Evolutionary conservation across 2,797 vertebrate species (phyloP), one percentile per base, ranked within the genome.

Genomic region (Australoheros facetus): DNA sequence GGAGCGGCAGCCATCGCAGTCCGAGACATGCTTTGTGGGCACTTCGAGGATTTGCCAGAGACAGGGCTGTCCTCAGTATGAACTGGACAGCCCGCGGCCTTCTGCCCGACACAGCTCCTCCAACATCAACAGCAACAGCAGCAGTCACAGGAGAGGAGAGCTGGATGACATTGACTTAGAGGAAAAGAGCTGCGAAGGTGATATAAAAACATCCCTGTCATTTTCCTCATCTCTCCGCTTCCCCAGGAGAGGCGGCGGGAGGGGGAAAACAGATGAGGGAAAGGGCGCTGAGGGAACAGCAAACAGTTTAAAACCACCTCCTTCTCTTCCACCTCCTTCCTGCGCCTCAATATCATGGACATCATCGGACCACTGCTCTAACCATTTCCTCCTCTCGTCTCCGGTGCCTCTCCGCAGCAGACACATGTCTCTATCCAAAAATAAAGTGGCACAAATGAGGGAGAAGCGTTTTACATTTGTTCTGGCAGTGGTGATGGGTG

Each of bases 391-490:
- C 28, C 87, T 93, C 2, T 87, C 89, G 0, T 93, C 92, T 2
- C 91, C 92, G 0, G 17, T 87, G 81, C 84, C 88, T 0, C 39
- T 66, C 2, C 89, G 85, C 37, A 88, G 75, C 72, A 23, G 88
- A 4, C 90, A 88, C 54, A 60, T 56, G 54, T 91, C 92, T 7
- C 84, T 91, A 58, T 93, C 94, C 80, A 94, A 91, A 66, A 91
- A 78, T 75, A 94, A 94, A 79, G 91, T 94, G 81, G 94, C 94
- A 0, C 95, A 95, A 26, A 92, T 94, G 93, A 88, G 95, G 39
- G 95, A 96, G 91, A 95, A 95, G 79, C 95, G 95, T 74, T 96
- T 96, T 85, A 96, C 95, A 1, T 95, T 96, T 8, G 95, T 96
- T 0, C 88, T 96, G 80, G 95, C 95, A 0, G 95, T 96, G 72